Base-by-base conservation (phyloP, 92 coral and sea anemone genomes). In the Epizoanthus fatuus region DNA sequence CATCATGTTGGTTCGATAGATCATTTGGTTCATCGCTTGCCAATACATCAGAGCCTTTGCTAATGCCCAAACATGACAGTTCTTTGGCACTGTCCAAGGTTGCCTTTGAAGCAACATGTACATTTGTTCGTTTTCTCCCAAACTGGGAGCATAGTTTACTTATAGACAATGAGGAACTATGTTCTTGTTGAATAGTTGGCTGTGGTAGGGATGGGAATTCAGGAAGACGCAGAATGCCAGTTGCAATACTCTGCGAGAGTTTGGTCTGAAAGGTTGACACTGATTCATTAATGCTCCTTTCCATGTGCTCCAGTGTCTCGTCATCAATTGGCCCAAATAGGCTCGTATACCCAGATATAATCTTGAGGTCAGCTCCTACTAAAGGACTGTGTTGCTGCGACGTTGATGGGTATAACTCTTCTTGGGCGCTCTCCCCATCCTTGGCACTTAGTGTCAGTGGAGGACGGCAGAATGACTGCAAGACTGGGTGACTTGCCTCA, bases 101-200 rank as follows among this genome's bases (percentile, higher is more conserved):
- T 64, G 69, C 35, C 81, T 76, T 76, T 40, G 14, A 44, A 77
- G 22, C 32, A 11, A 20, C 69, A 10, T 77, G 70, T 11, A 59
- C 69, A 59, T 12, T 45, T 77, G 70, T 20, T 77, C 71, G 69
- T 62, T 77, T 77, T 22, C 82, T 77, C 25, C 82, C 82, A 62
- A 77, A 77, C 40, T 77, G 82, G 56, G 82, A 77, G 32, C 82
- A 77, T 22, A 60, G 71, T 39, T 77, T 77, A 42, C 82, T 77
- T 40, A 77, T 55, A 14, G 72, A 7, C 39, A 66, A 38, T 25
- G 47, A 66, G 16, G 47, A 0, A 66, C 15, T 66, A 66, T 1
- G 22, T 44, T 66, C 49, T 2, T 68, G 70, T 77, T 77, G 69
- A 53, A 32, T 62, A 55, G 25, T 77, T 58, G 49, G 58, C 20